A percentile compares a stretch with the other conserved stretches of the same genome.
Conservation (phyloP, 2,113 vertebrate genomes). For the Bubalus kerabau region DNA sequence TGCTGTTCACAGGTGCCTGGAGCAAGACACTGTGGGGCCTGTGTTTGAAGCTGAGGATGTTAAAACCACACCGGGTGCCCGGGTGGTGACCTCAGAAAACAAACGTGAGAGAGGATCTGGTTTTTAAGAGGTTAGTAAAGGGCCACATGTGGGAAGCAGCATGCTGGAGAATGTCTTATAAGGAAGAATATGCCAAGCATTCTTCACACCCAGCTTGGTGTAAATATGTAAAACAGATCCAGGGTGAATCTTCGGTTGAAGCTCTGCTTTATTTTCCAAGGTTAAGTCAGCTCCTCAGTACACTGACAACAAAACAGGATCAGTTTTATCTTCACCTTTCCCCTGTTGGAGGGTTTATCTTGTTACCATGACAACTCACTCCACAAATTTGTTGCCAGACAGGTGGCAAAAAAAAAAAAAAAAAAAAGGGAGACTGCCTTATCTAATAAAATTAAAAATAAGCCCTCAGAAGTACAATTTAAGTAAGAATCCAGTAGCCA, state of each 20-base stretch:
- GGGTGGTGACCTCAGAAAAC: neutral
- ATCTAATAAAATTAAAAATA: slow-evolving; percentile 28
- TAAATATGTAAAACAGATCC: neutral
- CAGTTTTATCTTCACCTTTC: neutral
- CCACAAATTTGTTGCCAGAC: neutral
- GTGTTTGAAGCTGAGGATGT: too few species aligned
- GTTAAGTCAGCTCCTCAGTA: neutral
- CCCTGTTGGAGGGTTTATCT: neutral
- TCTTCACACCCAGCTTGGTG: accelerated
- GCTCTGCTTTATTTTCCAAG: too few species aligned
- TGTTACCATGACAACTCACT: slow-evolving; percentile 65
- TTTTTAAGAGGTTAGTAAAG: neutral
- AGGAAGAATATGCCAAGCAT: accelerated
- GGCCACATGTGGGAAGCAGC: neutral
- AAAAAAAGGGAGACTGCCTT: neutral
- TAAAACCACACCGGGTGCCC: accelerated
- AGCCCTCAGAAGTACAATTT: neutral
- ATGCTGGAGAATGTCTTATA: neutral
- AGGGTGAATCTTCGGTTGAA: accelerated
- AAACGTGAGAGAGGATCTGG: neutral
- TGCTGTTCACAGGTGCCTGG: accelerated
- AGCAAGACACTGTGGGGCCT: accelerated
- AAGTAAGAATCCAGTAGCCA: neutral
- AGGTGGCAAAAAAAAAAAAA: neutral
- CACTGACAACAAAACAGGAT: neutral